Percentiles rank a stretch among this genome's conserved stretches.
phyloP scores from a whole-genome alignment of 2,888 invertebrate genomes.

The Mongoloraphidia duomilia region DNA sequence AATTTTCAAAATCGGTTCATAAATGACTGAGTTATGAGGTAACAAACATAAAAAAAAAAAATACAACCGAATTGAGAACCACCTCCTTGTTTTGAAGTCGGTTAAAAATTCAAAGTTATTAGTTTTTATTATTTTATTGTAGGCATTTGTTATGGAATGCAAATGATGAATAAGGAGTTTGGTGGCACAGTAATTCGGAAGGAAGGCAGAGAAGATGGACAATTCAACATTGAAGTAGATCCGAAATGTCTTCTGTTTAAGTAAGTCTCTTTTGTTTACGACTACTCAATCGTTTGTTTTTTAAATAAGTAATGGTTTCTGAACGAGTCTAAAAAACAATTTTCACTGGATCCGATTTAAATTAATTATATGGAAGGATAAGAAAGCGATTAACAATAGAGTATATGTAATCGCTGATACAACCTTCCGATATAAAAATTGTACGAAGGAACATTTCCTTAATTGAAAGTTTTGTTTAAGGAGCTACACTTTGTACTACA shows the following conservation, averaged over 20 bases:
- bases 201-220: conserved; percentile 86
- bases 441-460: conserved; percentile 9
- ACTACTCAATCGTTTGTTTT: not conserved
- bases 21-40: too few relatives aligned
- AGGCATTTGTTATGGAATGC: conserved; percentile 99
- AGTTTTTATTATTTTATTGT: conserved; percentile 18
- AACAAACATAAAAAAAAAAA: too few relatives aligned
- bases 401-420: conserved; percentile 7
- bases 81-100: too few relatives aligned
- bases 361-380: conserved; percentile 6
- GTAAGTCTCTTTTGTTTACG: conserved; percentile 38
- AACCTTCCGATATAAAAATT: conserved; percentile 5
- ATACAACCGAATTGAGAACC: too few relatives aligned
- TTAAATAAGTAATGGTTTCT: not conserved
- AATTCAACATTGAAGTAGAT: conserved; percentile 79
- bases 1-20: too few relatives aligned
- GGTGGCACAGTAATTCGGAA: conserved; percentile 83
- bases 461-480: conserved; percentile 12
- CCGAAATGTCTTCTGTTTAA: conserved; percentile 81
- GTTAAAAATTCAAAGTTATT: conserved; percentile 2
- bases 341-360: not conserved
- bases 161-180: conserved; percentile 96
- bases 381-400: conserved; percentile 6
- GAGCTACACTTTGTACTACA: conserved; percentile 9
- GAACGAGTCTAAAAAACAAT: not conserved